Evolutionary conservation across 2,888 invertebrate genomes (phyloP).

Genomic region (Cephus spinipes): DNA sequence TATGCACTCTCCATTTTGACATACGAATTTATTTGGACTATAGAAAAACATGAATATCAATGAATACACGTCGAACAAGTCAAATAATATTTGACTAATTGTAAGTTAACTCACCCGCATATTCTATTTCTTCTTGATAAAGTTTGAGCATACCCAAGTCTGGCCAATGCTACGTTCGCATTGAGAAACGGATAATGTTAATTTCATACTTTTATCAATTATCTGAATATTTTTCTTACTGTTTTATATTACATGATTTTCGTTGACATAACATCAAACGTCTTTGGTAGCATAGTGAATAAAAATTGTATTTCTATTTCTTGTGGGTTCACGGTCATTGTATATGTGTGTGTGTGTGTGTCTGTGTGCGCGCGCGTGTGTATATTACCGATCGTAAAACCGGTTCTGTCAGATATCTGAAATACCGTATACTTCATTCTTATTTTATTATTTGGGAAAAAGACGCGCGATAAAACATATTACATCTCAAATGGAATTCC

Average conservation of each 20-base stretch:
- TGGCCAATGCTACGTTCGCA: neutral
- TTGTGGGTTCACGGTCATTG: neutral
- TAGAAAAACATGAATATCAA: neutral
- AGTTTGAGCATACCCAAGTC: neutral
- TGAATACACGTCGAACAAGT: neutral
- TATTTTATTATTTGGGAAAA: neutral
- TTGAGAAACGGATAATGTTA: neutral
- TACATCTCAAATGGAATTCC: neutral
- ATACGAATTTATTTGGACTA: slow-evolving; percentile 41
- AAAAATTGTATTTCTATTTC: neutral
- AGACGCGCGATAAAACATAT: neutral
- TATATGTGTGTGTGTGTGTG: neutral
- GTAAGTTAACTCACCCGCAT: neutral
- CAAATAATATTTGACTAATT: neutral
- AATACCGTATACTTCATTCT: neutral
- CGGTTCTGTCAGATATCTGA: neutral
- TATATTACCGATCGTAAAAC: neutral
- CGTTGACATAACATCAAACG: neutral
- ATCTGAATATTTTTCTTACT: neutral
- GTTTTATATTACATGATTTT: neutral
- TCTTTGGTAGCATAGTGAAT: neutral
- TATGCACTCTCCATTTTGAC: slow-evolving; percentile 65
- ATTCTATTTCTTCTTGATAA: neutral
- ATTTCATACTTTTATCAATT: neutral
- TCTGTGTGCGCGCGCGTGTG: no score